Base-by-base conservation (phyloP, 2,888 invertebrate genomes). In the Euphydryas editha region DNA sequence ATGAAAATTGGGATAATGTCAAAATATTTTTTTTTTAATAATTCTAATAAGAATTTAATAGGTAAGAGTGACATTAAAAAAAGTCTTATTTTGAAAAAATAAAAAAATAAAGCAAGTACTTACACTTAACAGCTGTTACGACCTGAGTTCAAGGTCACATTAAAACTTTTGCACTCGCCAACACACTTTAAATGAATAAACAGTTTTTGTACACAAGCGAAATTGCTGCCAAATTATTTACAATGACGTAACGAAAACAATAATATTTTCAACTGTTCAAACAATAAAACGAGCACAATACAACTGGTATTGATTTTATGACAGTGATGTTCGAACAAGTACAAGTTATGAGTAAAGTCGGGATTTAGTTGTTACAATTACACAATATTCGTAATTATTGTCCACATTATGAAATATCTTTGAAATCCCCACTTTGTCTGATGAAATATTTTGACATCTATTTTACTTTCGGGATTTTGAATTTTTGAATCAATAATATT, bases 201-300 rank as follows among this genome's bases (percentile, higher is more conserved):
- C 81, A 82, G 86, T 82, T 87, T 84, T 8, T 81, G 51, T 57
- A 74, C 76, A 82, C 81, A 84, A 85, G 85, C 83, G 83, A 80
- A 80, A 80, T 80, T 82, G 79, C 80, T 80, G 87, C 88, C 91
- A 90, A 90, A 87, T 83, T 85, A 86, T 85, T 86, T 82, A 79
- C 51, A 68, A 74, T 90, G 91, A 90, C 90, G 89, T 82, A 86
- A 87, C 84, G 78, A 76, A 76, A 79, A 80, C 78, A 79, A 78
- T 80, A 82, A 80, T 80, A 76, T 78, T 74, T 76, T 76, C 86
- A 88, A 84, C 83, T 87, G 85, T 79, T 76, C 76, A 83, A 86
- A 86, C 82, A 84, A 75, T 24, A 17, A 42, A 20, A 37, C 21
- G 24, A 51, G 51, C n/a, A 51, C 51, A 51, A 51, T 24, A 51